Conservation (phyloP, 64 coral and sea anemone genomes). For the Montipora efflorescens region DNA sequence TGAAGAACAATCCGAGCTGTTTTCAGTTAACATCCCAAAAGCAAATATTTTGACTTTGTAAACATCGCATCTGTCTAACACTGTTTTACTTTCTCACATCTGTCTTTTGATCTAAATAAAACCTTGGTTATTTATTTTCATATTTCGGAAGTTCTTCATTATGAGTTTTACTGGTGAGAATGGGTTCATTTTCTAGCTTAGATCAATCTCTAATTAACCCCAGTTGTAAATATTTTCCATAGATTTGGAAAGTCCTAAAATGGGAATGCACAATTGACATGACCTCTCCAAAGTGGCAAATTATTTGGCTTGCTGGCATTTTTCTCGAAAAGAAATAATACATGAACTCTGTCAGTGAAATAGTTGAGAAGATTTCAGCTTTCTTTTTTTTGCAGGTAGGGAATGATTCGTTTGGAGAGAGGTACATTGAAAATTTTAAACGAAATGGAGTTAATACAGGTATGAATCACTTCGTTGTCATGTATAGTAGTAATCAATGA, state of each 20-base stretch:
- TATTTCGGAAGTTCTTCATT: too few species aligned
- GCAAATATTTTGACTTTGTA: background rate
- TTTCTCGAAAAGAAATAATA: background rate
- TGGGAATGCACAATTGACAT: background rate
- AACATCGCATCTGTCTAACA: background rate
- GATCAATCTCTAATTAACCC: too few species aligned
- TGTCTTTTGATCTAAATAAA: background rate
- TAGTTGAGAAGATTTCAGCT: background rate
- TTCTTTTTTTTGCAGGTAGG: conserved; percentile 71
- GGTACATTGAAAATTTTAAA: conserved; percentile 91
- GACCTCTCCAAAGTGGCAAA: background rate
- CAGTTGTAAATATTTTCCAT: background rate
- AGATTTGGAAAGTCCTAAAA: background rate
- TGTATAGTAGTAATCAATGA: too few species aligned
- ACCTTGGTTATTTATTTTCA: background rate
- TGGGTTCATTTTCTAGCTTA: background rate
- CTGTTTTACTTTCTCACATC: background rate
- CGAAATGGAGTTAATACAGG: conserved; percentile 93
- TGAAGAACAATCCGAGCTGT: background rate
- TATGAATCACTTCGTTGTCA: conserved; percentile 6
- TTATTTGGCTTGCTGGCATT: background rate
- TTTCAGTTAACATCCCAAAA: background rate
- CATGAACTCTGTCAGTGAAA: too few species aligned
- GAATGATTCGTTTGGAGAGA: conserved; percentile 94
- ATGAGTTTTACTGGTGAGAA: too few species aligned